A percentile compares a stretch with the other conserved stretches of the same genome.
phyloP scores from a whole-genome alignment of 2,797 vertebrate species.

The Podargus strigoides region DNA sequence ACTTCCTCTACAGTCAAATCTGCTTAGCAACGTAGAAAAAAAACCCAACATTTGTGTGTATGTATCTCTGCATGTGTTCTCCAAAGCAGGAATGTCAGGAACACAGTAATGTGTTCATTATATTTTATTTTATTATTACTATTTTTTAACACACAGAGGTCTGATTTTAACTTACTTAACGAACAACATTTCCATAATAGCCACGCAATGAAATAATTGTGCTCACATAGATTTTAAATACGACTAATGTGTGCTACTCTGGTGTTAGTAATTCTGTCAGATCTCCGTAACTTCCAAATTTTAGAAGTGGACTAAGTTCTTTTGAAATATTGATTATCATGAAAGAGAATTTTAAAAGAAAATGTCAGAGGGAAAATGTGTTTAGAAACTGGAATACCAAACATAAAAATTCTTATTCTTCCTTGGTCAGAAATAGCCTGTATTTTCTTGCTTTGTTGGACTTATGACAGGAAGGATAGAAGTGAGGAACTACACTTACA shows the following conservation, averaged over 20 bases:
- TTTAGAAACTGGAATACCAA: neutral
- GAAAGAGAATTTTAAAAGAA: neutral
- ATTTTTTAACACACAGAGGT: neutral
- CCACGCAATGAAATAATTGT: neutral
- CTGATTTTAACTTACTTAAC: neutral
- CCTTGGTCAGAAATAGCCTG: neutral
- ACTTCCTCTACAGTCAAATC: neutral
- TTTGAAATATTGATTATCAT: neutral
- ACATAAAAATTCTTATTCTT: neutral
- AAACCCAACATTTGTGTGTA: accelerated
- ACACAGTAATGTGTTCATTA: no score
- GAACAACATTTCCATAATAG: neutral
- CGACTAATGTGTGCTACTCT: neutral
- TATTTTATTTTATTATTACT: neutral
- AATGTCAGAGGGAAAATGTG: neutral
- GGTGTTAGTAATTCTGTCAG: neutral
- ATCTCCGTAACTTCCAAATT: neutral
- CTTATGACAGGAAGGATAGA: neutral
- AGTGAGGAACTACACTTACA: neutral
- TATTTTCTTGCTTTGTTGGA: neutral
- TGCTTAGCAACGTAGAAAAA: neutral
- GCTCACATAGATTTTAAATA: neutral
- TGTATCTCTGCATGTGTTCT: neutral
- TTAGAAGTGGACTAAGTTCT: neutral
- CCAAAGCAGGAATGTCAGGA: neutral